phyloP scores from a whole-genome alignment of 2,888 invertebrate species.

The Agriopis leucophaearia region DNA sequence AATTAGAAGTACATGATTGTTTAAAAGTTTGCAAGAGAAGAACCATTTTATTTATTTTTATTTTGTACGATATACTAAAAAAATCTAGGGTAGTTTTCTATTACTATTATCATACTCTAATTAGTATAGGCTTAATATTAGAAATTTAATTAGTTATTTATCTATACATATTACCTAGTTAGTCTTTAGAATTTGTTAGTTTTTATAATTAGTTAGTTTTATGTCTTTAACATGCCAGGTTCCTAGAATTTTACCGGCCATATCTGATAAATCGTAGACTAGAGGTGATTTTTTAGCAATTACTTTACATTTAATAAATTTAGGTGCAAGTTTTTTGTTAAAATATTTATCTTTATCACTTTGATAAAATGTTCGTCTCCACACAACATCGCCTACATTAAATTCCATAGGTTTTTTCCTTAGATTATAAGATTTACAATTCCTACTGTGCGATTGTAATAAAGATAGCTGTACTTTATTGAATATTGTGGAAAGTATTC shows the following conservation, averaged over 20 bases:
- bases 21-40: neutral
- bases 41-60: too few relatives aligned
- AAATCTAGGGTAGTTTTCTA: too few relatives aligned
- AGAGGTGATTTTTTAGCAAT: slow-evolving; percentile 36
- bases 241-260: slow-evolving; percentile 35
- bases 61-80: too few relatives aligned
- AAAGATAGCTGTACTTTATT: slow-evolving; percentile 34
- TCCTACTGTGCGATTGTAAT: slow-evolving; percentile 31
- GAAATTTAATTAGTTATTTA: too few relatives aligned
- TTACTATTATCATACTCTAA: too few relatives aligned
- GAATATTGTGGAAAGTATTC: slow-evolving; percentile 24
- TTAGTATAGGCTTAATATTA: neutral
- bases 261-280: slow-evolving; percentile 41
- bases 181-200: too few relatives aligned
- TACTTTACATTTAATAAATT: slow-evolving; percentile 39
- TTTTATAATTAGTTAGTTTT: slow-evolving; percentile 13
- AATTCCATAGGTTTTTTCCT: slow-evolving; percentile 39
- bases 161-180: too few relatives aligned
- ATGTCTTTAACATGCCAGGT: slow-evolving; percentile 43
- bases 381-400: slow-evolving; percentile 38
- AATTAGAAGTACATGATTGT: neutral
- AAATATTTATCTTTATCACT: slow-evolving; percentile 46
- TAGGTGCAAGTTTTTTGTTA: slow-evolving; percentile 45
- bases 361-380: slow-evolving; percentile 32
- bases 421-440: slow-evolving; percentile 38